phyloP scores from a whole-genome alignment of 2,113 vertebrate genomes.

The Paradisaea rubra region DNA sequence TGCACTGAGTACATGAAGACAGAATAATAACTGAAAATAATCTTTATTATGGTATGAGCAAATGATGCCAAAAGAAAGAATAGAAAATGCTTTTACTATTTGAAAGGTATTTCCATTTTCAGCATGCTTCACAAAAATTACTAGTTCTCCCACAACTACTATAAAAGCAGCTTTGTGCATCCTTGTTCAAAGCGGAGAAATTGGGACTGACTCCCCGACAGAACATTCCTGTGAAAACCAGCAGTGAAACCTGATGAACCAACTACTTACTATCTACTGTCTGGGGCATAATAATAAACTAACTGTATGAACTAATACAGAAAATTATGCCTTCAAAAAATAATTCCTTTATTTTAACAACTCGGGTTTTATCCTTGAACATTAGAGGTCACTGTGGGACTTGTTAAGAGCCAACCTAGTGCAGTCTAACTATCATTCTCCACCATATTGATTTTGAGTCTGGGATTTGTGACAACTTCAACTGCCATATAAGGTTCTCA shows the following conservation, averaged over 20 bases:
- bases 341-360: not conserved
- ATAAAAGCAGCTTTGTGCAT: not conserved
- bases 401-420: not conserved
- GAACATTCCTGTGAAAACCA: not conserved
- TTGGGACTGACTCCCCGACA: not conserved
- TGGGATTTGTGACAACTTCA: not conserved
- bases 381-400: constrained; percentile 33
- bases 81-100: not conserved
- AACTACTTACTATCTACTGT: not conserved
- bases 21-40: not conserved
- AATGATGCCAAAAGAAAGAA: not conserved
- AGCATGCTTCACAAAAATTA: not conserved
- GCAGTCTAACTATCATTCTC: not conserved
- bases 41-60: not conserved
- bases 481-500: not conserved
- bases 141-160: not conserved
- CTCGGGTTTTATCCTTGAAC: not conserved
- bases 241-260: not conserved
- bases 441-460: constrained; percentile 1
- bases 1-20: not conserved
- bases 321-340: not conserved
- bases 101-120: not conserved
- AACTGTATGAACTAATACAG: not conserved
- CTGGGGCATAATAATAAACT: not conserved
- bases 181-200: not conserved